phyloP scores from a whole-genome alignment of 2,113 vertebrate genomes.

The Cheirogaleus medius region DNA sequence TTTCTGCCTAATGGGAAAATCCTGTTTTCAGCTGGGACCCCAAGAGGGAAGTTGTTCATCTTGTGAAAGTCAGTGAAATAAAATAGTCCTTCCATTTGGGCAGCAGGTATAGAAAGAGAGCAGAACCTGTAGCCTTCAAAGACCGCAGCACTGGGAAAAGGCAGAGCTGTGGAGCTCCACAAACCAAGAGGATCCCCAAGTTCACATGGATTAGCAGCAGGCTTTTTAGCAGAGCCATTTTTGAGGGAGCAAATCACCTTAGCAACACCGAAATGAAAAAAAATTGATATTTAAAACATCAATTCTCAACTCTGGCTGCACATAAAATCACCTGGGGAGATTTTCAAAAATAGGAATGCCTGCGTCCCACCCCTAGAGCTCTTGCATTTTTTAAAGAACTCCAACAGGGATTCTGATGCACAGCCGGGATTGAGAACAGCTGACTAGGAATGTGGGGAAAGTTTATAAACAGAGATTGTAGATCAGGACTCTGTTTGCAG shows the following conservation, averaged over 20 bases:
- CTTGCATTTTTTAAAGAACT: neutral
- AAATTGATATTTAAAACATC: neutral
- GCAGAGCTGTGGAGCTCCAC: neutral
- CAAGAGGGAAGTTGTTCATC: neutral
- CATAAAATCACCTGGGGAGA: neutral
- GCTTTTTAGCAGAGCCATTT: slow-evolving; percentile 1
- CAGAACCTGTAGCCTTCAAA: neutral
- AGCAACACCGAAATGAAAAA: neutral
- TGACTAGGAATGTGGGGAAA: neutral
- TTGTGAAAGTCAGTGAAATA: neutral
- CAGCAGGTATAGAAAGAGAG: neutral
- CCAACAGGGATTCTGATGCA: neutral
- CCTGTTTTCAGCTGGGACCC: neutral
- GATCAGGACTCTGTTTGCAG: neutral
- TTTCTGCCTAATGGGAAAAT: slow-evolving; percentile 3
- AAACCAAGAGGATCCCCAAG: neutral
- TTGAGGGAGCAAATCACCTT: neutral
- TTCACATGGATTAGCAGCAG: neutral
- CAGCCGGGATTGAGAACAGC: neutral
- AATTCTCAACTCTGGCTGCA: neutral
- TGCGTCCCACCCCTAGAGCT: neutral
- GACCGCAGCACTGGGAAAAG: neutral
- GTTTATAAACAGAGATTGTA: neutral
- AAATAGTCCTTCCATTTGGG: neutral
- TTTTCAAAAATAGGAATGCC: neutral